phyloP scores from a whole-genome alignment of 2,888 invertebrate genomes.

The Ischnura elegans region DNA sequence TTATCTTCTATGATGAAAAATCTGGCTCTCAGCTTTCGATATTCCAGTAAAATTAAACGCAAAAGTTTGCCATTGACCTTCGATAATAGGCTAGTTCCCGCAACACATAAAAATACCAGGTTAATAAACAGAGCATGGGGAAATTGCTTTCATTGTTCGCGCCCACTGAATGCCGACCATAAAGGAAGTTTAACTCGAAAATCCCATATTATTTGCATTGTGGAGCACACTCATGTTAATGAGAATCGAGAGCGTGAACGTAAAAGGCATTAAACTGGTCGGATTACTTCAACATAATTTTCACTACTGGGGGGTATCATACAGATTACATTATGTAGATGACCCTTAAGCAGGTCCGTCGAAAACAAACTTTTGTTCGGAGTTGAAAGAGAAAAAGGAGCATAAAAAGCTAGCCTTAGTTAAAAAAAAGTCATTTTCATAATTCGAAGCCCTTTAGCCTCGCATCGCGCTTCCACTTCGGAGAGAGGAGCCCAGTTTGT shows the following conservation, averaged over 20 bases:
- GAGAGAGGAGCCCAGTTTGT: neutral
- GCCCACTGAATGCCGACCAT: neutral
- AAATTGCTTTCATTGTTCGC: neutral
- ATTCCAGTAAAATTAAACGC: neutral
- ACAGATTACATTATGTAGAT: constrained; percentile 19
- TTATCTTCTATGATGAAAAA: neutral
- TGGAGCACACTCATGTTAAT: neutral
- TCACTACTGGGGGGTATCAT: neutral
- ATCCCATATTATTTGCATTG: neutral
- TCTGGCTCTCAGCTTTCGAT: neutral
- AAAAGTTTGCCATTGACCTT: neutral
- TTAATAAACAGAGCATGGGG: neutral
- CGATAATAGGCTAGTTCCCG: neutral
- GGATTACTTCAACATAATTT: neutral
- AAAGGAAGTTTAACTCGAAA: neutral
- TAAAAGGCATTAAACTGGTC: neutral
- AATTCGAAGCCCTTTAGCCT: neutral
- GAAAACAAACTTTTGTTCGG: constrained; percentile 14
- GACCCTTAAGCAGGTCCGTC: neutral
- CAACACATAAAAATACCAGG: neutral
- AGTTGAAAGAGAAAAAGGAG: neutral
- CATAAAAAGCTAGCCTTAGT: neutral
- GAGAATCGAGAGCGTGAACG: neutral
- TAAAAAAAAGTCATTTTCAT: neutral
- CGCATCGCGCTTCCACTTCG: constrained; percentile 5